Conservation (phyloP, 2,113 vertebrate genomes). For the Lathamus discolor region DNA sequence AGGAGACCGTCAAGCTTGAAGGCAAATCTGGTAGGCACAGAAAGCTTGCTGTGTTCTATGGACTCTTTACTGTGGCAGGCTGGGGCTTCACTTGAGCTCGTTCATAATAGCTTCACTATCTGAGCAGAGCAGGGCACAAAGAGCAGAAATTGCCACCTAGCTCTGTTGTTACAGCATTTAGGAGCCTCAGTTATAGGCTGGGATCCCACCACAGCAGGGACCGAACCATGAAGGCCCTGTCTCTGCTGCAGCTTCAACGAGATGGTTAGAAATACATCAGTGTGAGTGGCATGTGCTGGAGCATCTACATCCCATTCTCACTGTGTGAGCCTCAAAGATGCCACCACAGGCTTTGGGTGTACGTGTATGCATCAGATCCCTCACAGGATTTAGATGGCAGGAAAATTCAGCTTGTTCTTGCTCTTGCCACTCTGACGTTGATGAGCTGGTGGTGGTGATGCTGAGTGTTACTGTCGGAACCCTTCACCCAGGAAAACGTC, state of each 20-base stretch:
- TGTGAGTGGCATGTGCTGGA: neutral
- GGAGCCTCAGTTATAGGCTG: neutral
- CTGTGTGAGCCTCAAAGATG: neutral
- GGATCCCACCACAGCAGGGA: neutral
- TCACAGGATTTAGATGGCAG: neutral
- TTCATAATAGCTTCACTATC: neutral
- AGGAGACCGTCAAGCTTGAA: conserved; percentile 23
- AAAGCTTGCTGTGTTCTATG: neutral
- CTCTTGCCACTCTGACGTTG: neutral
- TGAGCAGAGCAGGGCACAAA: neutral
- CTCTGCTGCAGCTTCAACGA: neutral
- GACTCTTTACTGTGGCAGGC: neutral
- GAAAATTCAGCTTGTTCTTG: neutral
- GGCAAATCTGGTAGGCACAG: conserved; percentile 46
- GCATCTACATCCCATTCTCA: neutral
- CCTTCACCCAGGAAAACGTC: neutral
- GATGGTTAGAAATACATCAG: neutral
- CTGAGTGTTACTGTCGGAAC: neutral
- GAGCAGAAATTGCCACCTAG: neutral
- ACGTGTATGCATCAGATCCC: neutral
- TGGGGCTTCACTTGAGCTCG: neutral
- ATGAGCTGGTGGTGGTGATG: neutral
- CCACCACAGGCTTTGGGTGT: neutral
- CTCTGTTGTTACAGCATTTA: neutral
- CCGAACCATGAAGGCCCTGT: neutral